Evolutionary conservation across 2,888 invertebrate species (phyloP).

Genomic region (Caenorhabditis sp.): DNA sequence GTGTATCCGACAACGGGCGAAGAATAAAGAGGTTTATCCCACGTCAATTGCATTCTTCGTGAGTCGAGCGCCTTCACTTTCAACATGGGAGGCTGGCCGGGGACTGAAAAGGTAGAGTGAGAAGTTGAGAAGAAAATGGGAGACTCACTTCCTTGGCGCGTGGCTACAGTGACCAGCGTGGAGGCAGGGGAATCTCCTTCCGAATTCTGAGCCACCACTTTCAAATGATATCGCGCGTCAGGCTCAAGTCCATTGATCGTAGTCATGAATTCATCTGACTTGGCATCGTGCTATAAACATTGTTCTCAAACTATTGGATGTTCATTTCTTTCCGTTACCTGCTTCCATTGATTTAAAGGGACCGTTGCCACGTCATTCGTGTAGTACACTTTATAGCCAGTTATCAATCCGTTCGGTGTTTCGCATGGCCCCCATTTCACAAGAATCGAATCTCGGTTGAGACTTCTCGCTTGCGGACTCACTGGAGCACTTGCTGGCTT

Average conservation of each 20-base stretch:
- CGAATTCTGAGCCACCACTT: constrained; percentile 93
- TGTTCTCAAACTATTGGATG: background rate
- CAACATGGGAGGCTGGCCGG: constrained; percentile 93
- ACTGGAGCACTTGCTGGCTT: constrained; percentile 95
- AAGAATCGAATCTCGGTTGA: constrained; percentile 92
- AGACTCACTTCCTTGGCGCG: constrained; percentile 87
- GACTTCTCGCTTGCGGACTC: constrained; percentile 89
- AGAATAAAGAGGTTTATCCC: constrained; percentile 86
- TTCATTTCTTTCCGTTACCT: constrained; percentile 47
- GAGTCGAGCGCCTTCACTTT: constrained; percentile 90
- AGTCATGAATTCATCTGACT: constrained; percentile 70
- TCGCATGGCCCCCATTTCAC: constrained; percentile 99
- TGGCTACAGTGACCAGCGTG: constrained; percentile 96
- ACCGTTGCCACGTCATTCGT: constrained; percentile 35
- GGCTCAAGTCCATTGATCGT: constrained; percentile 68
- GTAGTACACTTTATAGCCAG: constrained; percentile 88
- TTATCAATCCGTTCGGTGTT: constrained; percentile 94
- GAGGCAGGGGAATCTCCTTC: constrained; percentile 96
- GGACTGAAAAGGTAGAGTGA: constrained; percentile 87
- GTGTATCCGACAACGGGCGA: constrained; percentile 84
- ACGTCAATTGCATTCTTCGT: constrained; percentile 90
- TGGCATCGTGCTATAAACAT: constrained; percentile 66
- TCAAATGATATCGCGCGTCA: constrained; percentile 82
- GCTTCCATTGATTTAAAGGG: constrained; percentile 60
- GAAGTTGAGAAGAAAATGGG: background rate